These are phyloP conservation scores for Yponomeuta evonymella DNA, from an alignment of 2,888 invertebrate genomes.

Conservation along the genomic window DNA sequence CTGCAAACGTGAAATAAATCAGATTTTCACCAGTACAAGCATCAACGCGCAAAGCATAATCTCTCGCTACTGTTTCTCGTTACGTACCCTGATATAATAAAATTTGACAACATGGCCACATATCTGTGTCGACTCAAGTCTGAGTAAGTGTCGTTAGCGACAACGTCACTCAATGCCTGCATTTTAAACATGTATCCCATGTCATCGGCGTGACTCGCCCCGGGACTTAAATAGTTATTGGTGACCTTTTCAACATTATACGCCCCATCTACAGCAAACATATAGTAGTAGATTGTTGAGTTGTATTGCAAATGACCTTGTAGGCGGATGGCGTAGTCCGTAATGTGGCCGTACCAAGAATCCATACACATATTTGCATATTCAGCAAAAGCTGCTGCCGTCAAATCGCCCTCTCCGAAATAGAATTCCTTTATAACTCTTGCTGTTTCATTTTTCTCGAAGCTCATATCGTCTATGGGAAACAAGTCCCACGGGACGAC, in stretches of 20 bases:
- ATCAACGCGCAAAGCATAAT: too few species aligned
- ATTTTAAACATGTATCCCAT: slow-evolving; percentile 19
- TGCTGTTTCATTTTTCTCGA: slow-evolving; percentile 17
- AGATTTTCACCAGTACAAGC: too few species aligned
- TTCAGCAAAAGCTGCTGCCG: slow-evolving; percentile 14
- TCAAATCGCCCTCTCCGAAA: slow-evolving; percentile 14
- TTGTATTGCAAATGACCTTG: slow-evolving; percentile 1
- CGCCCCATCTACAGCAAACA: slow-evolving; percentile 19
- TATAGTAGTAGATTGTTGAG: slow-evolving; percentile 18
- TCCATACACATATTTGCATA: slow-evolving; percentile 19
- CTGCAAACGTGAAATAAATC: slow-evolving; percentile 15
- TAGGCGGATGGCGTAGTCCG: slow-evolving; percentile 18
- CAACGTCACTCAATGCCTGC: not conserved
- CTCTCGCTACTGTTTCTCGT: too few species aligned
- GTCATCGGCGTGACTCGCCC: slow-evolving; percentile 20
- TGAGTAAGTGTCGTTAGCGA: slow-evolving; percentile 12
- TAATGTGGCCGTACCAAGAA: slow-evolving; percentile 21
- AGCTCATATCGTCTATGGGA: slow-evolving; percentile 17
- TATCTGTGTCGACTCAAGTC: slow-evolving; percentile 16
- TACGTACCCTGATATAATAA: slow-evolving; percentile 20
- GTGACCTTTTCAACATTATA: slow-evolving; percentile 18
- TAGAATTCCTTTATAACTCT: slow-evolving; percentile 20
- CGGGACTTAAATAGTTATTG: slow-evolving; percentile 11
- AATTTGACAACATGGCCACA: slow-evolving; percentile 20
- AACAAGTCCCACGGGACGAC: slow-evolving; percentile 20